A percentile compares a stretch with the other conserved stretches of the same genome.
phyloP scores from a whole-genome alignment of 2,113 vertebrate genomes.

The Elephantulus edwardii region DNA sequence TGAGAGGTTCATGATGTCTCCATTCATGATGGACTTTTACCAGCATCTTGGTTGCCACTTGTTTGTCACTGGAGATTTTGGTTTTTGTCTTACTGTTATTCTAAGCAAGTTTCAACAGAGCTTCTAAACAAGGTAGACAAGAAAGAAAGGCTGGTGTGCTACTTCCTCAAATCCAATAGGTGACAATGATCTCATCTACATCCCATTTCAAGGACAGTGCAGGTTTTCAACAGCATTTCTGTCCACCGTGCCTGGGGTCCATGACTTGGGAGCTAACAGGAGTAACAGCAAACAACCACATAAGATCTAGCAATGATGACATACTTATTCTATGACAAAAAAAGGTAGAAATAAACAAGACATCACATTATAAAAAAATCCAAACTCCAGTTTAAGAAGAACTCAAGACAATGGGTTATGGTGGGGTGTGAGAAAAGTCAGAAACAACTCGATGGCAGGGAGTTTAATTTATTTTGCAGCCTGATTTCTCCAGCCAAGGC shows the following conservation, averaged over 20 bases:
- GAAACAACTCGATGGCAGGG: too few species aligned
- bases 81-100: neutral
- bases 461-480: neutral
- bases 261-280: neutral
- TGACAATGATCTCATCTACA: neutral
- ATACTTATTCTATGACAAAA: slow-evolving; percentile 14
- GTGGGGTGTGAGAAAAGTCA: neutral
- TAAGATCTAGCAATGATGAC: neutral
- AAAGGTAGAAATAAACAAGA: neutral
- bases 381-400: neutral
- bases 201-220: neutral
- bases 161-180: neutral
- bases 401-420: neutral
- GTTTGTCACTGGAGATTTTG: neutral
- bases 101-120: neutral
- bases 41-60: neutral
- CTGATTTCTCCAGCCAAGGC: neutral
- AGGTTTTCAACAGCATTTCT: neutral
- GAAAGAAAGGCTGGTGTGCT: neutral
- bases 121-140: neutral
- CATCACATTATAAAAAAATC: neutral
- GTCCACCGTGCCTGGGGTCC: neutral
- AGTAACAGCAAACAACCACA: neutral
- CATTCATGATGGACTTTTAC: neutral
- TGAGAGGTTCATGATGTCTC: neutral